Conservation (phyloP, 2,113 vertebrate species). For the Sapajus apella region DNA sequence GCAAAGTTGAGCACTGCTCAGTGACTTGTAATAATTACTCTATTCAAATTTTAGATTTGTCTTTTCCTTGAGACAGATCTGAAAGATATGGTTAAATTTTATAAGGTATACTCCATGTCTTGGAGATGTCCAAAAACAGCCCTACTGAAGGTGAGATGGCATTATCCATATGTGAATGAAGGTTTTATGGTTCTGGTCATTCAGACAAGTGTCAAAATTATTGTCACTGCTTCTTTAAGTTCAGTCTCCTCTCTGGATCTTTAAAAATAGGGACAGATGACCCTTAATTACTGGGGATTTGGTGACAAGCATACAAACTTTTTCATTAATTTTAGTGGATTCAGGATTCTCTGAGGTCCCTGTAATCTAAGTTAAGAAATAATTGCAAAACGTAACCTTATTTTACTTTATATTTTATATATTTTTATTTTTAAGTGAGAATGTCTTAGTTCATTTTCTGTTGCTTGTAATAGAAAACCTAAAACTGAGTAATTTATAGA, state of each 20-base stretch:
- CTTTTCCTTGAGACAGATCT: not conserved
- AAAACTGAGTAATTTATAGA: not conserved
- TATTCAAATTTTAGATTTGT: not conserved
- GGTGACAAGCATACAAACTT: not conserved
- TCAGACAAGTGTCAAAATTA: not conserved
- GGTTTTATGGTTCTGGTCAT: not conserved
- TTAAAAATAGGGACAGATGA: not conserved
- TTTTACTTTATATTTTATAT: not conserved
- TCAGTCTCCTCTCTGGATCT: not conserved
- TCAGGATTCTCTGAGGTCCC: not conserved
- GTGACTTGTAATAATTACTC: not conserved
- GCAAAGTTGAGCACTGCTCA: not conserved
- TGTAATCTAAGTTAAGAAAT: constrained; percentile 24
- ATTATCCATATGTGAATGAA: not conserved
- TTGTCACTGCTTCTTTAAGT: not conserved
- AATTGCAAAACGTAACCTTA: not conserved
- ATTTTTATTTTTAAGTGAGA: not conserved
- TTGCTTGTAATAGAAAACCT: not conserved
- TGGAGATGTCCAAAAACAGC: not conserved
- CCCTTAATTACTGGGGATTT: not conserved
- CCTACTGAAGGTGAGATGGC: not conserved
- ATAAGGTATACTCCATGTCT: not conserved
- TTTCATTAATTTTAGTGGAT: not conserved
- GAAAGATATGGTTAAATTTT: not conserved
- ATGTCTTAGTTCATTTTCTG: not conserved